A percentile compares a stretch with the other conserved stretches of the same genome.
These are phyloP conservation scores for Acleris emargana DNA, from an alignment of 2,888 invertebrate species.

Conservation along the genomic window DNA sequence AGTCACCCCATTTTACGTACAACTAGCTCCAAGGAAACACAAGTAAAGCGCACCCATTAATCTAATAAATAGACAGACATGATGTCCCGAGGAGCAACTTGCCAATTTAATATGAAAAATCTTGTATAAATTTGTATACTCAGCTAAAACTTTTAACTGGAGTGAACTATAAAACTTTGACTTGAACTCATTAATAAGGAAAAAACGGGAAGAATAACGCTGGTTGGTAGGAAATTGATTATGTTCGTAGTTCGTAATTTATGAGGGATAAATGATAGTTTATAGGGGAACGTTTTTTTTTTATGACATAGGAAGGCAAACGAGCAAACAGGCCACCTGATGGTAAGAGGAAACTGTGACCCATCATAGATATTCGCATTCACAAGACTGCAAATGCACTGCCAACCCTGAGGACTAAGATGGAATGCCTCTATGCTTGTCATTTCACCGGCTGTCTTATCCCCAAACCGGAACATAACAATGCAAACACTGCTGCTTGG, in stretches of 20 bases:
- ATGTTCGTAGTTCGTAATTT: conserved; percentile 46
- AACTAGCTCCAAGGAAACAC: no score
- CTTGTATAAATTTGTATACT: conserved; percentile 14
- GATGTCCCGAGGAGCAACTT: not conserved
- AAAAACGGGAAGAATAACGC: conserved; percentile 54
- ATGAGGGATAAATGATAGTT: conserved; percentile 15
- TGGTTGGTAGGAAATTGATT: conserved; percentile 56
- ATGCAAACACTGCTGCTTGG: no score
- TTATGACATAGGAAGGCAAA: no score
- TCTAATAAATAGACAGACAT: conserved; percentile 11
- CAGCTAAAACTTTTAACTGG: conserved; percentile 39
- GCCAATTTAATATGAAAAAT: conserved; percentile 12
- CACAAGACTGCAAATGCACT: no score
- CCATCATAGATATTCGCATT: no score
- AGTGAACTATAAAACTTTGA: conserved; percentile 47
- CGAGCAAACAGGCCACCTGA: no score
- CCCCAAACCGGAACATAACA: no score
- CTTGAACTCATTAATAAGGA: conserved; percentile 55
- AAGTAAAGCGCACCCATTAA: not conserved
- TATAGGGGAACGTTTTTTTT: conserved; percentile 34
- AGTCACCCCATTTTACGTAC: no score
- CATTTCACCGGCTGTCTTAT: no score
- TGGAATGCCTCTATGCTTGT: no score
- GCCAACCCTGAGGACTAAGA: no score
- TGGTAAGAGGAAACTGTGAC: no score